These are phyloP conservation scores for Stichodactyla mertensii DNA, from an alignment of 64 coral and sea anemone genomes.

Conservation along the genomic window DNA sequence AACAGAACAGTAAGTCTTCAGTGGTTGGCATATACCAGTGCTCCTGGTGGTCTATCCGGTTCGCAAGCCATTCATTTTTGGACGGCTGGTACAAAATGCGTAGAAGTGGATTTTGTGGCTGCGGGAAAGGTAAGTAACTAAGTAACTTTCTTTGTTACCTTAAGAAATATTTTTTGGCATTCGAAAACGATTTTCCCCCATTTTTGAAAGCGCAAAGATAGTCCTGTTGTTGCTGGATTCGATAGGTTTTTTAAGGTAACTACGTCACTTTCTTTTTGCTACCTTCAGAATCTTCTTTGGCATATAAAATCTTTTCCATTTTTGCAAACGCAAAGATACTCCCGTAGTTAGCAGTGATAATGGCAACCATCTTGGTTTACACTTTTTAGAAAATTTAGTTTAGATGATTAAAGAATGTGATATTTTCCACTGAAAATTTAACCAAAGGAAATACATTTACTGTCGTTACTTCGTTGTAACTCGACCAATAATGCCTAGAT, in stretches of 20 bases:
- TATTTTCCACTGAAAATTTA: no score
- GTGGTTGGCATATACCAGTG: conserved; percentile 14
- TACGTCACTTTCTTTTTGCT: no score
- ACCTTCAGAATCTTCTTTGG: no score
- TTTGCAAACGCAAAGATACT: background rate
- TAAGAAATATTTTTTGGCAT: no score
- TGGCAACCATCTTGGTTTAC: no score
- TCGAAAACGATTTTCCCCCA: no score
- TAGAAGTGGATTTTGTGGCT: background rate
- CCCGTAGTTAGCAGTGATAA: background rate
- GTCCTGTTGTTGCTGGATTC: background rate
- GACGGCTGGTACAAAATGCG: conserved; percentile 29
- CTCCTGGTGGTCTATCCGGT: background rate
- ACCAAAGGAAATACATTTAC: no score
- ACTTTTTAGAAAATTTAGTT: no score
- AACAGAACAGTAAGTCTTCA: conserved; percentile 14
- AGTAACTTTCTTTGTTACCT: background rate
- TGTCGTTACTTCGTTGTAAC: no score
- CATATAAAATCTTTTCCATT: background rate
- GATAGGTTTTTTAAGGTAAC: no score
- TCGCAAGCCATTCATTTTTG: background rate
- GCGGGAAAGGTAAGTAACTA: conserved; percentile 20
- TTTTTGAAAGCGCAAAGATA: background rate
- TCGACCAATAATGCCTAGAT: no score
- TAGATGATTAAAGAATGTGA: no score